Evolutionary conservation across 2,888 invertebrate genomes (phyloP), one percentile per base, ranked within the genome.

Genomic region (Bellardia pandia): DNA sequence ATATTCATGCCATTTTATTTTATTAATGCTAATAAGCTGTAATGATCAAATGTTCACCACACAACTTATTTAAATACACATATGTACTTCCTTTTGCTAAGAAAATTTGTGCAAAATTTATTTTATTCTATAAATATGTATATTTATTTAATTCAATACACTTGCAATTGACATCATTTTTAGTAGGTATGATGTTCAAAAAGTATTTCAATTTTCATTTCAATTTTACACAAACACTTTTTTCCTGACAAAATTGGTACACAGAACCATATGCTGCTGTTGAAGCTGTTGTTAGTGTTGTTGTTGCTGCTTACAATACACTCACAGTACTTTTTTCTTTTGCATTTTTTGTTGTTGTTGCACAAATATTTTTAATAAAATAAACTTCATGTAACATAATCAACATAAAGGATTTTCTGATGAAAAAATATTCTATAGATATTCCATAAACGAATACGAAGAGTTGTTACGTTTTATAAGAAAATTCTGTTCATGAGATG

Each of bases 391-490:
- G 91, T 90, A 91, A 91, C 91, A 92, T 90, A 92, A 92, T 92
- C 92, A 92, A 92, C 92, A 92, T 92, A 92, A 92, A 92, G 91
- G 92, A 92, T 92, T 91, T 91, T 90, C 69, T 85, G 79, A 75
- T 85, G 79, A 69, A 80, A 90, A 88, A 88, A 80, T 82, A 81
- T 88, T 76, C 85, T 85, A 88, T 89, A 88, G 88, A 89, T 81
- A 76, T 85, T 80, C 79, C 45, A 71, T 75, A 80, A 69, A 69
- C 42, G 48, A 42, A 37, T 68, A 71, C 60, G 48, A 56, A 48
- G 30, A 69, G 42, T 80, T 75, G 79, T 75, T 69, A 80, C 79
- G 85, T 80, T 80, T 71, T 80, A 64, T 62, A 80, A 80, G 62
- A 64, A 81, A 89, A 86, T 90, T 89, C 89, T 89, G 90, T 90